Base-by-base conservation (phyloP, 2,888 invertebrate species). In the Heliconius aoede region DNA sequence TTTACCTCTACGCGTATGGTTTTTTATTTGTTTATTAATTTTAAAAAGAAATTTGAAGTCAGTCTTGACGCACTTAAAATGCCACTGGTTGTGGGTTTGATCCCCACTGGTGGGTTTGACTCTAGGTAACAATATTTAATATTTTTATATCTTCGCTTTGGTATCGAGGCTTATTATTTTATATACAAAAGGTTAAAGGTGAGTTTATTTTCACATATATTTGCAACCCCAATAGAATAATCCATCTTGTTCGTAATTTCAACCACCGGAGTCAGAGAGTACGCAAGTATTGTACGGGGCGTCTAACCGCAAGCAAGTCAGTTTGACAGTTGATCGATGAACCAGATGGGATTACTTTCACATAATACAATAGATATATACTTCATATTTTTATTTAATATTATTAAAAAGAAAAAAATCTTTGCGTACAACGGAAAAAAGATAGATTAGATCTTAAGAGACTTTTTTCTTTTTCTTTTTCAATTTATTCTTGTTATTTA, bases 321-420 rank as follows among this genome's bases (percentile, higher is more conserved):
- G 85, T 85, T 87, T 85, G 89, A 86, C 87, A 78, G 82, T 81
- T 91, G 91, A 91, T 91, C 84, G 89, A 91, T 91, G 86, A 85
- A 83, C 81, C 86, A 85, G 83, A 84, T 85, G 86, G 85, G 86
- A 83, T 81, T 78, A 76, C 58, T 65, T n/a, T 55, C 32, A 81
- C 84, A 85, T 87, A 87, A 89, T 86, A 82, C 86, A 87, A 89
- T 88, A 85, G 83, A 84, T 81, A 80, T 81, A 82, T 85, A 85
- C 87, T 89, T 87, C 86, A 88, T 89, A 85, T 87, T 62, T 21
- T 40, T 32, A 11, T 55, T 55, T 55, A 55, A 55, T n/a, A 55
- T n/a, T 5, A 3, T n/a, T n/a, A n/a, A 55, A 55, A 55, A 9
- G 18, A 46, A 46, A n/a, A 55, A 8, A 36, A 55, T 55, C 4